These are phyloP conservation scores for Propithecus deckenii DNA, from an alignment of 2,797 vertebrate species.

Conservation along the genomic window DNA sequence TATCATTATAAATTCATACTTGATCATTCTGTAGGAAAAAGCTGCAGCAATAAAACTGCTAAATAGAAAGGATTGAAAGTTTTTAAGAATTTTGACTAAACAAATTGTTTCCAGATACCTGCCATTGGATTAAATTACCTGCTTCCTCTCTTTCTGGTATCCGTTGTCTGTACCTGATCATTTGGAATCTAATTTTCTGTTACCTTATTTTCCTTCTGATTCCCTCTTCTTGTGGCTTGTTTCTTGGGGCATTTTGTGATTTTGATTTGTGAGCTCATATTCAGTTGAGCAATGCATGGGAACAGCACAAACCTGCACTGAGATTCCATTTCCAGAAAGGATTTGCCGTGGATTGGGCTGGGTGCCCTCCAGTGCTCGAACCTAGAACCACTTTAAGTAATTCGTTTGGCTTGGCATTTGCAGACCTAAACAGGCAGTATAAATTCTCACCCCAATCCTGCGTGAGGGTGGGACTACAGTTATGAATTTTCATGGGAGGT, in stretches of 20 bases:
- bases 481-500: not conserved
- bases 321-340: not conserved
- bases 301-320: not conserved
- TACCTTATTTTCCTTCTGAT: not conserved
- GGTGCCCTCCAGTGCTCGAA: no score
- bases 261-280: not conserved
- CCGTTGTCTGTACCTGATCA: not conserved
- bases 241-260: not conserved
- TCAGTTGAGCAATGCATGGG: not conserved
- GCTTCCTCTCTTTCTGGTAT: not conserved
- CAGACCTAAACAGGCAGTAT: not conserved
- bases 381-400: not conserved
- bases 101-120: not conserved
- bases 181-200: not conserved
- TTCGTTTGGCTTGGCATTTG: not conserved
- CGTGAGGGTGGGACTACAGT: not conserved
- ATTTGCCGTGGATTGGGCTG: not conserved
- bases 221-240: not conserved
- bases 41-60: not conserved
- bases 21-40: conserved; percentile 1
- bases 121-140: not conserved
- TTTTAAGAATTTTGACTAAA: not conserved
- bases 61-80: not conserved
- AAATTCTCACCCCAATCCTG: not conserved
- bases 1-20: not conserved